These are phyloP conservation scores for Penaeus japonicus DNA, from an alignment of 1,140 invertebrate species.

Conservation along the genomic window DNA sequence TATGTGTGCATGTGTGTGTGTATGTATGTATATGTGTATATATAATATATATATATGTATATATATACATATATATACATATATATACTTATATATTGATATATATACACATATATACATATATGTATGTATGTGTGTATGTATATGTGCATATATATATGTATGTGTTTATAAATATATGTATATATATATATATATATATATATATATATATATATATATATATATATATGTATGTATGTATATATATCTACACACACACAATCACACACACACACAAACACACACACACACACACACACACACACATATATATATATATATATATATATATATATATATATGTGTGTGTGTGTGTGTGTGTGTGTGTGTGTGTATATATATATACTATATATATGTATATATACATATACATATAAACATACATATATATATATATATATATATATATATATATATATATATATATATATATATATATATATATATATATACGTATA, in stretches of 20 bases:
- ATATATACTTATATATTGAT: neutral
- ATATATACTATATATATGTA: neutral
- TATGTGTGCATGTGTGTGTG: no score
- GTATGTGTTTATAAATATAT: neutral
- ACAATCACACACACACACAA: neutral
- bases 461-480: slow-evolving; percentile 6
- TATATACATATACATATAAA: neutral
- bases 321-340: neutral
- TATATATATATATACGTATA: neutral
- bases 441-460: neutral
- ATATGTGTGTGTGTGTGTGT: neutral
- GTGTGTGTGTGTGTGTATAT: no score
- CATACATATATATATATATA: no score
- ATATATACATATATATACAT: slow-evolving; percentile 2
- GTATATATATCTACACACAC: neutral
- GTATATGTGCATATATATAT: neutral
- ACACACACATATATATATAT: neutral
- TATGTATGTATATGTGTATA: no score
- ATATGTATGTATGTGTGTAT: neutral
- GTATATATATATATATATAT: neutral
- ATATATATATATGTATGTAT: neutral
- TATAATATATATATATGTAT: neutral
- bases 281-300: neutral
- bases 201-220: neutral
- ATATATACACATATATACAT: slow-evolving; percentile 3